Percentiles rank a stretch among this genome's conserved stretches.
phyloP scores from a whole-genome alignment of 2,797 vertebrate genomes.

The Peromyscus eremicus region DNA sequence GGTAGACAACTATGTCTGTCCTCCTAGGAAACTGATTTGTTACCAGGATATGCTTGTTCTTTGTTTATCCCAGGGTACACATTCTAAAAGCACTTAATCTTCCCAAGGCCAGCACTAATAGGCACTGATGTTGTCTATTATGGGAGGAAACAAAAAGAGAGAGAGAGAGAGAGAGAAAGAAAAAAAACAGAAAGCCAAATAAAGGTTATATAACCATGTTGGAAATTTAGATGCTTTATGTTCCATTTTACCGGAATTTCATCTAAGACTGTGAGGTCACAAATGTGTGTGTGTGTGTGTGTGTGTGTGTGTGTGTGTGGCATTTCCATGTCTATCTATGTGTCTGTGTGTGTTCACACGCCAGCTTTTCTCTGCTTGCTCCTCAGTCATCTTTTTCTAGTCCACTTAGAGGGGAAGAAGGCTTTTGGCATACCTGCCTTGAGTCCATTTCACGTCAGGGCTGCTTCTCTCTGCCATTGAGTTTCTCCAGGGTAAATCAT shows the following conservation, averaged over 20 bases:
- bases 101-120: slow-evolving; percentile 75
- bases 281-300: not conserved
- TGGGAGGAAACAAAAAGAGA: not conserved
- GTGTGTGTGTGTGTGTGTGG: not conserved
- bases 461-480: not conserved
- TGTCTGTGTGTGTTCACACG: not conserved
- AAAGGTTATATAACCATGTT: slow-evolving; percentile 74
- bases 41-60: slow-evolving; percentile 59
- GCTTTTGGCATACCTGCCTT: not conserved
- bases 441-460: not conserved
- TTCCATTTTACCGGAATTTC: slow-evolving; percentile 50
- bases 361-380: not conserved
- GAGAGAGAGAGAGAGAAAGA: not conserved
- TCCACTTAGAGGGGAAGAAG: not conserved
- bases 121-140: slow-evolving; percentile 66
- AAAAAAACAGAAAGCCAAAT: slow-evolving; percentile 42
- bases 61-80: slow-evolving; percentile 69
- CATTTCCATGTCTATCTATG: not conserved
- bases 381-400: slow-evolving; percentile 14
- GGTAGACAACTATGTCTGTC: slow-evolving; percentile 11
- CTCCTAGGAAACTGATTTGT: slow-evolving; percentile 70
- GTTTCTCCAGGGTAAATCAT: not conserved
- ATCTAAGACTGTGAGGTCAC: slow-evolving; percentile 43
- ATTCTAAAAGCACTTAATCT: slow-evolving; percentile 81
- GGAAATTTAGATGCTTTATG: slow-evolving; percentile 67